These are phyloP conservation scores for Callaeas wilsoni DNA, from an alignment of 2,113 vertebrate species.

Conservation along the genomic window DNA sequence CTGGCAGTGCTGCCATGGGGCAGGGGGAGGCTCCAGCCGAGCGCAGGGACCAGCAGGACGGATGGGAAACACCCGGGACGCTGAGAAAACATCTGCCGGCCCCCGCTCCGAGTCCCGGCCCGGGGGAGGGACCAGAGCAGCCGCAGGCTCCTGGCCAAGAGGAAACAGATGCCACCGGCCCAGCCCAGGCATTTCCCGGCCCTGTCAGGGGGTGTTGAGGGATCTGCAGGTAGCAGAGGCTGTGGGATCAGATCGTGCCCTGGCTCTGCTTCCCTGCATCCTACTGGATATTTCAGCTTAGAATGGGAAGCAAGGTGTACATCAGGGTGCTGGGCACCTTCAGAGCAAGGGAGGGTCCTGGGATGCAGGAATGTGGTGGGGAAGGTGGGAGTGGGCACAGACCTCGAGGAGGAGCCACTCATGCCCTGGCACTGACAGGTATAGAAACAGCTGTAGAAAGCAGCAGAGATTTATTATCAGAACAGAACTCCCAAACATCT, in stretches of 20 bases:
- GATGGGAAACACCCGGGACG: neutral
- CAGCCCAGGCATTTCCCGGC: neutral
- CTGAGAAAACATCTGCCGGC: neutral
- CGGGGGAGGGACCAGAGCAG: neutral
- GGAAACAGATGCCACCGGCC: conserved; percentile 8
- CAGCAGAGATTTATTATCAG: conserved; percentile 27
- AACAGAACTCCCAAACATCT: neutral
- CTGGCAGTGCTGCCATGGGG: fast-evolving
- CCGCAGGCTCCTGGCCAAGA: neutral
- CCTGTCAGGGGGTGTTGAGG: neutral
- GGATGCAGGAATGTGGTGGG: neutral
- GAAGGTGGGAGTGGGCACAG: neutral
- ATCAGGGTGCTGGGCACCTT: fast-evolving
- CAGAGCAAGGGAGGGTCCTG: neutral
- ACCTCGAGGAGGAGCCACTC: fast-evolving
- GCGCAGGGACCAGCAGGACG: fast-evolving
- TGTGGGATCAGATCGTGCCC: neutral
- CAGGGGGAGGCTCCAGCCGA: neutral
- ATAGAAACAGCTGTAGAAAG: neutral
- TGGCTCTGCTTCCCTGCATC: neutral
- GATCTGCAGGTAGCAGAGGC: neutral
- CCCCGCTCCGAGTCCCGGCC: fast-evolving
- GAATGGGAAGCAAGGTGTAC: fast-evolving
- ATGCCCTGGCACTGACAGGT: fast-evolving
- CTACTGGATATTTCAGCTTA: neutral